Evolutionary conservation across 1,140 invertebrate genomes (phyloP).

Genomic region (Acromyrmex heyeri): DNA sequence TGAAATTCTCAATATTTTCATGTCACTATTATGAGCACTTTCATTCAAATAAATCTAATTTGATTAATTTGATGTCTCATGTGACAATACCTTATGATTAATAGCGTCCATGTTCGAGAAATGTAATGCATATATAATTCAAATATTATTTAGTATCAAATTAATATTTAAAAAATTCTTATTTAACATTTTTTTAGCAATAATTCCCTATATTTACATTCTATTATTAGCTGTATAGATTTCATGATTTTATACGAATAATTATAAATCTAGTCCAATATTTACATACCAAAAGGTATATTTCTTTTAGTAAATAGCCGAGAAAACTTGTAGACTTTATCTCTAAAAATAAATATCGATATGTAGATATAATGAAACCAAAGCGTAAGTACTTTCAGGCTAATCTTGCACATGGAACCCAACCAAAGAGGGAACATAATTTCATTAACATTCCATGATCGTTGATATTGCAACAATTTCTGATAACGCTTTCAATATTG

Average conservation of each 20-base stretch:
- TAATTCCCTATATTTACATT: not conserved
- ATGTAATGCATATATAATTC: not conserved
- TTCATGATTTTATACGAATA: not conserved
- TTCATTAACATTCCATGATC: constrained; percentile 21
- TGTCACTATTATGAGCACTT: not conserved
- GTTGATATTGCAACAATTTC: constrained; percentile 4
- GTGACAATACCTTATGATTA: not conserved
- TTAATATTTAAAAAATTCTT: not conserved
- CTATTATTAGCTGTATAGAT: not conserved
- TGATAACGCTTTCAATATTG: constrained; percentile 23
- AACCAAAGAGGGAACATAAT: not conserved
- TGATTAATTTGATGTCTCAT: not conserved
- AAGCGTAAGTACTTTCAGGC: not conserved
- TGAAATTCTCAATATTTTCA: not conserved
- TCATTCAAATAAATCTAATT: not conserved
- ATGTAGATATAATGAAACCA: not conserved
- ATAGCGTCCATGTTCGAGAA: not conserved
- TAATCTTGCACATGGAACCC: not conserved
- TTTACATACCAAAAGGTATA: not conserved
- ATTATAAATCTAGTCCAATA: not conserved
- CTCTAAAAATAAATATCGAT: not conserved
- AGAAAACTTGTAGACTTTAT: not conserved
- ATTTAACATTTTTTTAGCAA: not conserved
- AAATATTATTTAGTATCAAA: not conserved
- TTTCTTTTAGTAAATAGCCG: not conserved